Evolutionary conservation across 2,797 vertebrate genomes (phyloP), one percentile per base, ranked within the genome.

Genomic region (Cryptoprocta ferox): DNA sequence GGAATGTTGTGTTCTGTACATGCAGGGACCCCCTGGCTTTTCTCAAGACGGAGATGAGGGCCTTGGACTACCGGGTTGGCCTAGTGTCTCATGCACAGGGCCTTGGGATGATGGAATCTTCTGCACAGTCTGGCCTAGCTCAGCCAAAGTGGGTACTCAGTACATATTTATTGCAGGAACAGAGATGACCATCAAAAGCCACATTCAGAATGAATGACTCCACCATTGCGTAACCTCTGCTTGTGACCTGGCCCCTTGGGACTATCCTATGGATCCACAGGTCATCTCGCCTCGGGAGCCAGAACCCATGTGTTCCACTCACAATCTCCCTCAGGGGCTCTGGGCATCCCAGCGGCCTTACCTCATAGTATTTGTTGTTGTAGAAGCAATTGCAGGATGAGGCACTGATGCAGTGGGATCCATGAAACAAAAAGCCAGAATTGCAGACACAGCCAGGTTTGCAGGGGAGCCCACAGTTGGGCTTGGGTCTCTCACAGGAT

Each of bases 301-400:
- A 45, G 42, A 56, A 80, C 19, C 56, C 81, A 28, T 18, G 37
- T 4, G 7, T 61, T 66, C 1, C 0, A 15, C n/a, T 61, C 6
- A 4, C 30, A 24, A 1, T 19, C 21, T 53, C 35, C 42, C 26
- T 39, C 19, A 1, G 37, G 37, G 45, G 39, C 35, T 13, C n/a
- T 16, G 3, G 53, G 53, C 10, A 2, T 5, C 45, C 78, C 6
- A 0, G 21, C 28, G 89, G 91, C 13, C 93, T 94, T 56, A 99
- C 99, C 99, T 99, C 97, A 75, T 99, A 99, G 96, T 99, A 99
- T 93, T 98, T 98, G 0, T 98, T 11, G n/a, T 98, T 97, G 86
- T 99, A 98, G 97, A 99, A 94, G 90, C 99, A 99, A 61, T 98
- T 98, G 94, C 99, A 99, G 94, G 98, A 98, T 28, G 99, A 98